Evolutionary conservation across 2,888 invertebrate genomes (phyloP).

Genomic region (Volucella inanis): DNA sequence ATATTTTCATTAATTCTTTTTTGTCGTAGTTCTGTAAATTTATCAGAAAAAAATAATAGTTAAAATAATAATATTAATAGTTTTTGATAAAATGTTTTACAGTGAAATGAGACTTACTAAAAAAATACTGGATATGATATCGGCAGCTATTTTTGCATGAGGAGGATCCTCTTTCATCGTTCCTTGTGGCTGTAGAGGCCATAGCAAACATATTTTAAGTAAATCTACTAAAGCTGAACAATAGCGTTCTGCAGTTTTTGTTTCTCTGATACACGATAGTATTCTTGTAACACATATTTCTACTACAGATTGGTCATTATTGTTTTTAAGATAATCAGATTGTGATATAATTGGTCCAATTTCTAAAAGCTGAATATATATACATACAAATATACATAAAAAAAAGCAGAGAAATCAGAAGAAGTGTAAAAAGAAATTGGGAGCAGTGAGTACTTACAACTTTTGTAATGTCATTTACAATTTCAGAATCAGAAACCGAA

Average conservation of each 20-base stretch:
- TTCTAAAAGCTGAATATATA: constrained; percentile 86
- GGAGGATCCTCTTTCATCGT: constrained; percentile 94
- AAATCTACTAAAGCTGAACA: constrained; percentile 92
- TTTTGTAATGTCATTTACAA: constrained; percentile 92
- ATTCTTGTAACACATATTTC: constrained; percentile 97
- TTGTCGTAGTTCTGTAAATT: constrained; percentile 85
- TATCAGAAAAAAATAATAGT: background rate
- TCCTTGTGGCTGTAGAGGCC: constrained; percentile 90
- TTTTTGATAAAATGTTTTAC: background rate
- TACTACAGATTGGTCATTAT: constrained; percentile 96
- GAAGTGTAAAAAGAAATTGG: background rate
- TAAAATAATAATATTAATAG: background rate
- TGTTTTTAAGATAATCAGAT: constrained; percentile 92
- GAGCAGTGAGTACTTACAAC: constrained; percentile 86
- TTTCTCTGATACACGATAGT: constrained; percentile 95
- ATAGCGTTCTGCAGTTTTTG: constrained; percentile 91
- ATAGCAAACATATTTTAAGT: constrained; percentile 93
- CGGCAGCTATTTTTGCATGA: constrained; percentile 97
- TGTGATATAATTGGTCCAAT: constrained; percentile 92
- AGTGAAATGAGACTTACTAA: constrained; percentile 85
- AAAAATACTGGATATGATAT: constrained; percentile 97
- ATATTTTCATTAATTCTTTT: constrained; percentile 85
- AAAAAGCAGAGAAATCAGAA: constrained; percentile 15
- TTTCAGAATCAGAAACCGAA: constrained; percentile 92
- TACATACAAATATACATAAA: too few relatives aligned